Evolutionary conservation across 2,797 vertebrate genomes (phyloP).

Genomic region (Oreonectes daqikongensis): DNA sequence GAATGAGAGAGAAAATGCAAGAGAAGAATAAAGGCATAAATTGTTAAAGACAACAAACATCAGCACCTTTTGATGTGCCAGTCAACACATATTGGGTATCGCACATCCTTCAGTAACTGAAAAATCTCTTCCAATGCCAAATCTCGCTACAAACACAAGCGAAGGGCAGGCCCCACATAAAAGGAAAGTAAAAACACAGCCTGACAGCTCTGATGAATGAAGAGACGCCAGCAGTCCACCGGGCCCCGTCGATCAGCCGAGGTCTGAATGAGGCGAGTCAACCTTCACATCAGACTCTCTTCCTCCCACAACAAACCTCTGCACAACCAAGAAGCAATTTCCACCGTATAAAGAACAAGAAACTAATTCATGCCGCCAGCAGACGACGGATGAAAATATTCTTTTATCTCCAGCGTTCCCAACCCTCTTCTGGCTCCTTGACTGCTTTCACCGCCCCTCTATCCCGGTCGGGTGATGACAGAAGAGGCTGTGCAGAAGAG

Average conservation of each 20-base stretch:
- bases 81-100: slow-evolving; percentile 28
- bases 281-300: not conserved
- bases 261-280: slow-evolving; percentile 3
- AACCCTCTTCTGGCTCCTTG: not conserved
- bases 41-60: slow-evolving; percentile 43
- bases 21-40: slow-evolving; percentile 21
- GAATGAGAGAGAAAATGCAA: slow-evolving; percentile 5
- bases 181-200: not conserved
- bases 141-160: not conserved
- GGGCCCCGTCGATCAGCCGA: not conserved
- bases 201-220: slow-evolving; percentile 12
- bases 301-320: slow-evolving; percentile 10
- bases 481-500: slow-evolving; percentile 18
- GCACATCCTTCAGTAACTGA: slow-evolving; percentile 33
- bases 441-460: slow-evolving; percentile 4
- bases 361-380: slow-evolving; percentile 1
- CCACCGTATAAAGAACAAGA: not conserved
- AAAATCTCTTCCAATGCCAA: slow-evolving; percentile 18
- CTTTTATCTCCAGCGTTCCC: slow-evolving; percentile 16
- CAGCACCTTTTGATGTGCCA: slow-evolving; percentile 42
- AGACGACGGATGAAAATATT: slow-evolving; percentile 14
- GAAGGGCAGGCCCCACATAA: not conserved
- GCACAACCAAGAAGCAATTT: not conserved
- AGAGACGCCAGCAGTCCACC: not conserved
- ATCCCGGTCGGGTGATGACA: slow-evolving; percentile 20